Conservation (phyloP, 2,113 vertebrate genomes). For the Synchiropus splendidus region DNA sequence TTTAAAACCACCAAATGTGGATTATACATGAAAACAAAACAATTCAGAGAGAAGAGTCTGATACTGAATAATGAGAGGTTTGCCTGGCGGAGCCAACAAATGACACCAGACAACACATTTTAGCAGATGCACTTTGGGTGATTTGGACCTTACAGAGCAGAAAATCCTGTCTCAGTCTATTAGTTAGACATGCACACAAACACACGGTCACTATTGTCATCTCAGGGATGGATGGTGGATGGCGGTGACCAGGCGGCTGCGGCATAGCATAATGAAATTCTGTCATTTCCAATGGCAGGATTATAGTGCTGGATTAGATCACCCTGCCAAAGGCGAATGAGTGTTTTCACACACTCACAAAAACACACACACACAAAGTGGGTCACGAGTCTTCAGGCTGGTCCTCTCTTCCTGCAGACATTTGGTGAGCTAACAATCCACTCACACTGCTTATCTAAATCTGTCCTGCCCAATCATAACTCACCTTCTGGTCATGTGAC, state of each 20-base stretch:
- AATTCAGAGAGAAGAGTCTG: too few relatives aligned
- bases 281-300: slow-evolving; percentile 46
- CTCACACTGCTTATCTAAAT: slow-evolving; percentile 35
- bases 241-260: slow-evolving; percentile 8
- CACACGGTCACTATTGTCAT: slow-evolving; percentile 5
- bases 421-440: slow-evolving; percentile 40
- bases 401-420: slow-evolving; percentile 15
- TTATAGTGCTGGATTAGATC: slow-evolving; percentile 53
- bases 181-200: neutral
- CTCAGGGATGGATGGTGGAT: neutral
- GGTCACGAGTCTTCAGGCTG: slow-evolving; percentile 48
- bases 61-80: too few relatives aligned
- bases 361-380: slow-evolving; percentile 32
- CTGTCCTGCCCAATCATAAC: slow-evolving; percentile 38
- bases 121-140: slow-evolving; percentile 4
- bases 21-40: too few relatives aligned
- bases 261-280: slow-evolving; percentile 47
- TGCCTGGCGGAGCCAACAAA: too few relatives aligned
- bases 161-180: slow-evolving; percentile 3
- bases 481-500: slow-evolving; percentile 50
- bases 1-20: too few relatives aligned
- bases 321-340: slow-evolving; percentile 34
- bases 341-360: slow-evolving; percentile 24
- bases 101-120: too few relatives aligned
- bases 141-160: slow-evolving; percentile 6